A percentile compares a stretch with the other conserved stretches of the same genome.
phyloP scores from a whole-genome alignment of 2,888 invertebrate genomes.

The Eupithecia pulchellata region DNA sequence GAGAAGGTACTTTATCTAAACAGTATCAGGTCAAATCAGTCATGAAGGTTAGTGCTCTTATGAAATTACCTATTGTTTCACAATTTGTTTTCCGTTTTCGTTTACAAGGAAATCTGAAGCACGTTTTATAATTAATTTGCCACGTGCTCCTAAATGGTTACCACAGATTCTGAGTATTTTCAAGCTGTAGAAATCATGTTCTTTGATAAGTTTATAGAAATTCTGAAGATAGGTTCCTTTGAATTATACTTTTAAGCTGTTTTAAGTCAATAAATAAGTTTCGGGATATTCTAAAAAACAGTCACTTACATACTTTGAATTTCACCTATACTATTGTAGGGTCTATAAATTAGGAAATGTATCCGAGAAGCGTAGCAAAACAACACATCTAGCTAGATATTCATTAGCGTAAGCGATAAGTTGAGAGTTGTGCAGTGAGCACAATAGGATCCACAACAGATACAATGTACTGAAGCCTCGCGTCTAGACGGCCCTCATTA shows the following conservation, averaged over 20 bases:
- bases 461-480: conserved; percentile 65
- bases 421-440: conserved; percentile 45
- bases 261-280: too few species aligned
- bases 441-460: conserved; percentile 64
- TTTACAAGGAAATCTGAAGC: neutral
- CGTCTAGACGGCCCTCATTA: conserved; percentile 80
- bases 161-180: neutral
- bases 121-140: neutral
- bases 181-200: neutral
- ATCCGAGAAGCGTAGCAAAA: conserved; percentile 4
- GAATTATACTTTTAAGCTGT: too few species aligned
- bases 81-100: conserved; percentile 13
- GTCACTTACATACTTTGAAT: too few species aligned
- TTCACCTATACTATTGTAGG: neutral
- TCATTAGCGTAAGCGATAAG: conserved; percentile 64
- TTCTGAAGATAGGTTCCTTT: neutral
- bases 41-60: conserved; percentile 35
- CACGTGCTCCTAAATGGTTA: neutral
- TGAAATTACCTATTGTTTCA: conserved; percentile 29
- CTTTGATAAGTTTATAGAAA: neutral
- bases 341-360: neutral
- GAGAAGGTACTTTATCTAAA: neutral
- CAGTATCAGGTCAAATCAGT: neutral
- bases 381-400: conserved; percentile 53
- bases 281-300: too few species aligned